Percentiles rank a stretch among this genome's conserved stretches.
phyloP scores from a whole-genome alignment of 2,888 invertebrate species.

The Troides helena region DNA sequence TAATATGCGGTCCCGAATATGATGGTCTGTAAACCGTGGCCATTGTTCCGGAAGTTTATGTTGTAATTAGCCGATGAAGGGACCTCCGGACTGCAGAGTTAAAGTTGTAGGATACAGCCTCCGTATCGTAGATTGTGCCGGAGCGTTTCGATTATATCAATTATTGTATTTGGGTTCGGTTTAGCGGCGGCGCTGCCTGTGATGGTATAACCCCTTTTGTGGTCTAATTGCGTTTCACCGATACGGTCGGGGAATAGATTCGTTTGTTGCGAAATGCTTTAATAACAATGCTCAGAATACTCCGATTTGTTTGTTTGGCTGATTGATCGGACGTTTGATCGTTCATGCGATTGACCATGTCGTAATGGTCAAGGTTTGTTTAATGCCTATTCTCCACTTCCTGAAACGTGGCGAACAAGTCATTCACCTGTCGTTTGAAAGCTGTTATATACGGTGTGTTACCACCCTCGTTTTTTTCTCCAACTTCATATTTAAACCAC shows the following conservation, averaged over 20 bases:
- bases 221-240: slow-evolving; percentile 27
- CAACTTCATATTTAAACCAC: no score
- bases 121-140: slow-evolving; percentile 39
- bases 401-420: no score
- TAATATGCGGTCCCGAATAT: slow-evolving; percentile 4
- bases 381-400: not conserved
- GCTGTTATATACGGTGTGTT: no score
- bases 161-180: slow-evolving; percentile 50
- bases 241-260: slow-evolving; percentile 12
- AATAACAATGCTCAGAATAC: slow-evolving; percentile 14
- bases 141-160: slow-evolving; percentile 57
- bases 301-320: slow-evolving; percentile 13
- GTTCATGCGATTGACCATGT: slow-evolving; percentile 1
- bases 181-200: slow-evolving; percentile 39
- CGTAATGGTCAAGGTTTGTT: not conserved
- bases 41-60: not conserved
- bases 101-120: not conserved
- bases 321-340: not conserved
- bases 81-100: not conserved
- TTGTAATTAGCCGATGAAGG: not conserved
- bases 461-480: no score
- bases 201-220: slow-evolving; percentile 24
- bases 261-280: slow-evolving; percentile 14
- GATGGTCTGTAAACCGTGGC: slow-evolving; percentile 25
- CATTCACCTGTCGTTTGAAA: no score